Evolutionary conservation across 2,888 invertebrate genomes (phyloP), one percentile per base, ranked within the genome.

Genomic region (Cosmia pyralina): DNA sequence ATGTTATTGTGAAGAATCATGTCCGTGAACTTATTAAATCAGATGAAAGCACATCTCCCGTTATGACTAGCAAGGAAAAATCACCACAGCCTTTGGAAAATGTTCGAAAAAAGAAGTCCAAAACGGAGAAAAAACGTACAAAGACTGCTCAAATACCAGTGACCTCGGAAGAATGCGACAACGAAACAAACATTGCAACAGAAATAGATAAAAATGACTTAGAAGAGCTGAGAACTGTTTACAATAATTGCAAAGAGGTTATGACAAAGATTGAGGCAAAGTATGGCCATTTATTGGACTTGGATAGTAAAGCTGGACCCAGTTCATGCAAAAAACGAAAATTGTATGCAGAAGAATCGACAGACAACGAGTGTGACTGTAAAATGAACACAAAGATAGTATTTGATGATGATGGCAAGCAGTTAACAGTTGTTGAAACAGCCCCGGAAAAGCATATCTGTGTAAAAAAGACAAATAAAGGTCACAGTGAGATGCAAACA

Each of bases 401-500:
- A 11, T 96, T 94, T 90, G 93, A 94, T 83, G 96, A 96, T 48
- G 90, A 94, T 11, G 96, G 96, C 1, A 84, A 90, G 53, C 88
- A 93, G 83, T 81, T 88, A 41, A 71, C 82, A 4, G 85, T 89
- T 46, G 85, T 89, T 46, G 90, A 91, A 57, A 74, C 82, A 10
- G 59, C 70, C 5, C 75, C 79, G 1, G 83, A 89, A 4, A 90
- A 88, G 2, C 95, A 96, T 74, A 90, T 94, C 74, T 96, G 95
- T 77, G 86, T 89, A 0, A 89, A 88, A 65, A 93, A 88, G 78
- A 63, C 84, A 19, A 88, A 86, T 66, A 68, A 59, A 22, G 5
- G 22, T 17, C 17, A 52, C 1, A 76, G 8, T 53, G 77, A 74
- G 1, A 59, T 69, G 46, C 55, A 28, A 68, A 57, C 69, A 34